phyloP scores from a whole-genome alignment of 2,113 vertebrate species.

The Cebidichthys violaceus region DNA sequence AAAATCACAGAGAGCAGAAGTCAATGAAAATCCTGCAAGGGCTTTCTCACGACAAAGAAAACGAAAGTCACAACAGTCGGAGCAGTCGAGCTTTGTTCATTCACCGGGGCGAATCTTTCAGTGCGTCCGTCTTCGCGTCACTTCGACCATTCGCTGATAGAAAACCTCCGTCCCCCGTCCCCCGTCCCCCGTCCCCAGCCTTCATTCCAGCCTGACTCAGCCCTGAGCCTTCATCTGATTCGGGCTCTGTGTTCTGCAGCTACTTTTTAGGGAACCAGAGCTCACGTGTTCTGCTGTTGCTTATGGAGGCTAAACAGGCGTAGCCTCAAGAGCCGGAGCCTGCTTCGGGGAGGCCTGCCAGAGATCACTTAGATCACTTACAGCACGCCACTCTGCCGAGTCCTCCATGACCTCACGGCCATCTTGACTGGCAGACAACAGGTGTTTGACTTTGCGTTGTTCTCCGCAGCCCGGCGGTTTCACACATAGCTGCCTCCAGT shows the following conservation, averaged over 20 bases:
- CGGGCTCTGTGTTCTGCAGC: constrained; percentile 4
- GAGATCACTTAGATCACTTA: neutral
- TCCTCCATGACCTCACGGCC: neutral
- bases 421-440: constrained; percentile 12
- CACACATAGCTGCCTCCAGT: neutral
- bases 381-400: neutral
- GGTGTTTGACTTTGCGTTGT: constrained; percentile 3
- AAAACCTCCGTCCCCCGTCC: too few relatives aligned
- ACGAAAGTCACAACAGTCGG: neutral
- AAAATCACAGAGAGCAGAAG: constrained; percentile 10
- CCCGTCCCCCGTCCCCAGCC: too few relatives aligned
- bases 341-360: neutral
- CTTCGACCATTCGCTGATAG: neutral
- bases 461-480: neutral
- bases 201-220: neutral
- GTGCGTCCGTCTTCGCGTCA: neutral
- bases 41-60: neutral
- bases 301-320: neutral
- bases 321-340: neutral
- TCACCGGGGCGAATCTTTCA: neutral
- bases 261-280: neutral
- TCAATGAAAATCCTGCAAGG: constrained; percentile 10
- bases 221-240: neutral
- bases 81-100: neutral
- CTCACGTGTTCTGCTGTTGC: constrained; percentile 4